These are phyloP conservation scores for Megalopta genalis DNA, from an alignment of 1,140 invertebrate genomes.

Conservation along the genomic window DNA sequence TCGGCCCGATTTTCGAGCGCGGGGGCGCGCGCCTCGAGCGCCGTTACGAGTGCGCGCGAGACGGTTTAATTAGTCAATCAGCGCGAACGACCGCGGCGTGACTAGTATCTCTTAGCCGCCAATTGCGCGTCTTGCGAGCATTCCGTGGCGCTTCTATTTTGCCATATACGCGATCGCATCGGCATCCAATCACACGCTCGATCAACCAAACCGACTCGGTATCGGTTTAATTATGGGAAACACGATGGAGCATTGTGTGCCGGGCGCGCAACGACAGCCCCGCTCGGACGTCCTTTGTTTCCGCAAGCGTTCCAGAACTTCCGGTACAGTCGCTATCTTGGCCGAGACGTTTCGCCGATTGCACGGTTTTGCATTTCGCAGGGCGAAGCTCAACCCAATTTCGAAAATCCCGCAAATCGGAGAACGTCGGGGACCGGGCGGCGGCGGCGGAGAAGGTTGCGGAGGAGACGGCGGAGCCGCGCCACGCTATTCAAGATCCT, in stretches of 20 bases:
- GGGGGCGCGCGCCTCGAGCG: too few relatives aligned
- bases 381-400: conserved; percentile 10
- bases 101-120: not conserved
- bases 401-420: conserved; percentile 37
- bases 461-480: not conserved
- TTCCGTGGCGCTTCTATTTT: conserved; percentile 4
- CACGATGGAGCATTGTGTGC: conserved; percentile 21
- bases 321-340: conserved; percentile 2
- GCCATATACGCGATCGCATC: not conserved
- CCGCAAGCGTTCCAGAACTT: conserved; percentile 13
- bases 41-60: not conserved
- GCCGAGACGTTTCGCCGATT: conserved; percentile 23
- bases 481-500: not conserved
- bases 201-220: conserved; percentile 35
- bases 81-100: not conserved
- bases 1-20: not conserved
- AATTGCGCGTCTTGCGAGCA: conserved; percentile 19
- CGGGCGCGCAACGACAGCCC: not conserved
- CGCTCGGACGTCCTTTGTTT: conserved; percentile 20
- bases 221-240: conserved; percentile 41
- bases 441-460: too few relatives aligned
- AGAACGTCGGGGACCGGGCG: not conserved
- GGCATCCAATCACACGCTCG: conserved; percentile 44
- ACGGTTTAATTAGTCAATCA: not conserved
- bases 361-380: conserved; percentile 5